These are phyloP conservation scores for Mimumesa dahlbomi DNA, from an alignment of 2,888 invertebrate genomes.

Conservation along the genomic window DNA sequence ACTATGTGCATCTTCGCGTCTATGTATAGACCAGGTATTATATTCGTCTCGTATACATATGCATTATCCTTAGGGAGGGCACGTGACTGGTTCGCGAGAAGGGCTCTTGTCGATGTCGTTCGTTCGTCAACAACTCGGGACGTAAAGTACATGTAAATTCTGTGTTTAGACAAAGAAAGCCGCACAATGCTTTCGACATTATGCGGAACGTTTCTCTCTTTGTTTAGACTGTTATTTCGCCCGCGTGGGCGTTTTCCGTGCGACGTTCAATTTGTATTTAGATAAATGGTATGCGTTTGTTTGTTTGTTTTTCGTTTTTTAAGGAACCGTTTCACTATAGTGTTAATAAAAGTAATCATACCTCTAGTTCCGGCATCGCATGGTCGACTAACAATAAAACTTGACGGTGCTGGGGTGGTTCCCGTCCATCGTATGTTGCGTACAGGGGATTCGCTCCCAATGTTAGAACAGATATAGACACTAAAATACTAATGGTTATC, in stretches of 20 bases:
- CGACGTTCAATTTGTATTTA: too few relatives aligned
- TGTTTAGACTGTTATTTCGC: conserved; percentile 6
- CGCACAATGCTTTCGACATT: neutral
- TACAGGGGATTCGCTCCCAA: conserved; percentile 69
- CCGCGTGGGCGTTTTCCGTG: neutral
- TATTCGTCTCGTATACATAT: conserved; percentile 11
- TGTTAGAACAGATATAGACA: conserved; percentile 66
- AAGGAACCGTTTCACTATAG: too few relatives aligned
- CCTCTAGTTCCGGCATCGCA: conserved; percentile 69
- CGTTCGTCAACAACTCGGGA: conserved; percentile 26
- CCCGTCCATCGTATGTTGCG: conserved; percentile 67
- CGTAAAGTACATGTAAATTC: conserved; percentile 15
- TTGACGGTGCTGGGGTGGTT: conserved; percentile 65
- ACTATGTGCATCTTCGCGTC: conserved; percentile 2
- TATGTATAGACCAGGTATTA: neutral
- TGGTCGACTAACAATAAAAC: conserved; percentile 69
- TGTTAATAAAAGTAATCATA: conserved; percentile 37
- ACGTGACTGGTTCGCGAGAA: neutral
- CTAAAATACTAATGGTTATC: conserved; percentile 71
- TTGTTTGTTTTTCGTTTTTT: neutral
- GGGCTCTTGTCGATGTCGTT: conserved; percentile 14
- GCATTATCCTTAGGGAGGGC: conserved; percentile 7
- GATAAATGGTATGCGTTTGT: neutral
- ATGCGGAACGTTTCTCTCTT: conserved; percentile 6
- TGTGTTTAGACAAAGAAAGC: conserved; percentile 1